These are phyloP conservation scores for Eupithecia subumbrata DNA, from an alignment of 2,888 invertebrate species.

Conservation along the genomic window DNA sequence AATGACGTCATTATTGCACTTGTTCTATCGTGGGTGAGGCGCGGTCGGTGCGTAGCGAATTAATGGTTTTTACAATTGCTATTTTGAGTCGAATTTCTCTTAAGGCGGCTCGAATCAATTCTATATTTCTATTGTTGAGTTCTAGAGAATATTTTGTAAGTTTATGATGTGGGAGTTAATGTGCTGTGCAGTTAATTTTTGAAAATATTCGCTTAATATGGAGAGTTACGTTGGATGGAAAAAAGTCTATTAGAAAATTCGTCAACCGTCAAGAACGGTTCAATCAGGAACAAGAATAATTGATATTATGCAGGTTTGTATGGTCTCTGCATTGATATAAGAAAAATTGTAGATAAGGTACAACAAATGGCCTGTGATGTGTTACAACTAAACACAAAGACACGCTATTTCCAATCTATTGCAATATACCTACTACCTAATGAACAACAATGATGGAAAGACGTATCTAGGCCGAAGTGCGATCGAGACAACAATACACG, in stretches of 20 bases:
- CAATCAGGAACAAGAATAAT: background rate
- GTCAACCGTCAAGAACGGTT: background rate
- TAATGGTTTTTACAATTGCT: conserved; percentile 74
- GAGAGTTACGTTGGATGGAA: background rate
- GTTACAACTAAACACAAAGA: no score
- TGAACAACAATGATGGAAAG: no score
- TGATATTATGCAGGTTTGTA: no score
- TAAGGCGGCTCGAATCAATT: conserved; percentile 55
- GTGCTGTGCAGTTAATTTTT: conserved; percentile 7
- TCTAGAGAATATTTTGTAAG: conserved; percentile 42
- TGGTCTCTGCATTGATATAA: no score
- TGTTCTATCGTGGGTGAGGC: conserved; percentile 64
- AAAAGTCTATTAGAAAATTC: background rate
- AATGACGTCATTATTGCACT: conserved; percentile 77
- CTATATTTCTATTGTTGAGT: conserved; percentile 35
- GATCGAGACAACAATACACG: no score
- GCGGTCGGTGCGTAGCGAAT: conserved; percentile 77
- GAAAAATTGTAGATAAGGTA: no score
- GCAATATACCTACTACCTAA: no score
- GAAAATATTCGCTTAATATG: background rate
- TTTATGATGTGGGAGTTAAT: conserved; percentile 22
- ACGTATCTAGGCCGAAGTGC: no score
- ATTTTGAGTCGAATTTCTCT: conserved; percentile 61
- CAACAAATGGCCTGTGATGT: no score
- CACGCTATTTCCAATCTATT: no score